phyloP scores from a whole-genome alignment of 2,113 vertebrate species.

The Coptodon bakossiorum region DNA sequence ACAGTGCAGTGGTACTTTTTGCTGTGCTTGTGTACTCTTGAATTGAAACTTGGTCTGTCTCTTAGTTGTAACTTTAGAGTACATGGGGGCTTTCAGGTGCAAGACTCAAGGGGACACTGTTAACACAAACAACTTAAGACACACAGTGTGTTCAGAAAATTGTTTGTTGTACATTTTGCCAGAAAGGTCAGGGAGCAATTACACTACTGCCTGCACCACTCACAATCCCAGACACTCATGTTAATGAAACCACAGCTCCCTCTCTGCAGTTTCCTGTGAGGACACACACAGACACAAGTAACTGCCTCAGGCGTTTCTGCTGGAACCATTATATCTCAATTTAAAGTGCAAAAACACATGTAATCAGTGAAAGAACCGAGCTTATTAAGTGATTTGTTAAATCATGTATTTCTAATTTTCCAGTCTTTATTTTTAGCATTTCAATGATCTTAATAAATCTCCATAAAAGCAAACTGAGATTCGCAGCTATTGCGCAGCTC shows the following conservation, averaged over 20 bases:
- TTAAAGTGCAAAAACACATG: background rate
- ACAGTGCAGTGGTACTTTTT: background rate
- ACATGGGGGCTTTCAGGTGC: background rate
- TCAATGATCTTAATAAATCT: background rate
- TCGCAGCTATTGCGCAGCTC: background rate
- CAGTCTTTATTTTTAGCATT: background rate
- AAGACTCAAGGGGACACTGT: background rate
- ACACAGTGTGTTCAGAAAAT: background rate
- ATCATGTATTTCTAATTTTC: background rate
- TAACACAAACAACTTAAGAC: background rate
- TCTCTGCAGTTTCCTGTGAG: background rate
- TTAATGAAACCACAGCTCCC: slow-evolving; percentile 20
- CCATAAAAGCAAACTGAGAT: background rate
- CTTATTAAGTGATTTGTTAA: background rate
- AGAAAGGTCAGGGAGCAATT: slow-evolving; percentile 25
- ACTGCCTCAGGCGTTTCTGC: background rate
- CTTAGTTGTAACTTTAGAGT: background rate
- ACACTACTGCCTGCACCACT: background rate
- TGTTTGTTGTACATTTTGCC: background rate
- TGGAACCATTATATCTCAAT: background rate
- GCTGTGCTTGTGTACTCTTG: background rate
- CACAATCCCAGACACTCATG: slow-evolving; percentile 16
- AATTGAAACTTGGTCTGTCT: background rate
- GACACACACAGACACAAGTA: background rate
- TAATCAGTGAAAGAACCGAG: background rate